Evolutionary conservation across 1,140 invertebrate genomes (phyloP).

Genomic region (Chelonus insularis): DNA sequence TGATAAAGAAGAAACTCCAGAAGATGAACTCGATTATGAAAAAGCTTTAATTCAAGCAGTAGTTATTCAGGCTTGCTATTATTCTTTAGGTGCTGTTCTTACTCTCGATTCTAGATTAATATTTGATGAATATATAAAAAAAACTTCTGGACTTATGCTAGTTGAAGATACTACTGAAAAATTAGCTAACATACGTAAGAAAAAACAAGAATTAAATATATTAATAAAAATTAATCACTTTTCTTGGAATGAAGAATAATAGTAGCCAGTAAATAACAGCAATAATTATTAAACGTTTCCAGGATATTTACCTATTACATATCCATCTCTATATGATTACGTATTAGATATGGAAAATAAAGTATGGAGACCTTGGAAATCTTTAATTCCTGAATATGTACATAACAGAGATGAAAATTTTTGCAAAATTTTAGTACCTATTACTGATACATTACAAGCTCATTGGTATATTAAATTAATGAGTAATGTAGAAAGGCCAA

Average conservation of each 20-base stretch:
- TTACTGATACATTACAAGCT: conserved; percentile 79
- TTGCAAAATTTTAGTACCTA: conserved; percentile 85
- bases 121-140: conserved; percentile 83
- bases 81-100: conserved; percentile 80
- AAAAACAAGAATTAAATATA: conserved; percentile 24
- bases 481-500: conserved; percentile 75
- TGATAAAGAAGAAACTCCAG: conserved; percentile 29
- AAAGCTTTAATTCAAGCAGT: conserved; percentile 51
- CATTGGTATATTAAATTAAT: conserved; percentile 79
- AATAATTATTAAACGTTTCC: conserved; percentile 21
- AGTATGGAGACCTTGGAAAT: conserved; percentile 85
- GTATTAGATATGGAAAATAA: conserved; percentile 70
- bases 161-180: conserved; percentile 67
- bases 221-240: conserved; percentile 1
- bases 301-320: conserved; percentile 71
- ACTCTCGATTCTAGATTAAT: conserved; percentile 67
- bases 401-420: conserved; percentile 74
- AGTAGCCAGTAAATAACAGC: too few relatives aligned
- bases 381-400: conserved; percentile 73
- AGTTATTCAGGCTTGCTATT: conserved; percentile 71
- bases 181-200: conserved; percentile 66
- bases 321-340: conserved; percentile 79
- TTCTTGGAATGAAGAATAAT: too few relatives aligned
- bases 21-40: conserved; percentile 26
- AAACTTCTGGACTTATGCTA: conserved; percentile 69